A percentile compares a stretch with the other conserved stretches of the same genome.
Evolutionary conservation across 2,888 invertebrate species (phyloP).

Genomic region (Ommatoiulus sabulosus): DNA sequence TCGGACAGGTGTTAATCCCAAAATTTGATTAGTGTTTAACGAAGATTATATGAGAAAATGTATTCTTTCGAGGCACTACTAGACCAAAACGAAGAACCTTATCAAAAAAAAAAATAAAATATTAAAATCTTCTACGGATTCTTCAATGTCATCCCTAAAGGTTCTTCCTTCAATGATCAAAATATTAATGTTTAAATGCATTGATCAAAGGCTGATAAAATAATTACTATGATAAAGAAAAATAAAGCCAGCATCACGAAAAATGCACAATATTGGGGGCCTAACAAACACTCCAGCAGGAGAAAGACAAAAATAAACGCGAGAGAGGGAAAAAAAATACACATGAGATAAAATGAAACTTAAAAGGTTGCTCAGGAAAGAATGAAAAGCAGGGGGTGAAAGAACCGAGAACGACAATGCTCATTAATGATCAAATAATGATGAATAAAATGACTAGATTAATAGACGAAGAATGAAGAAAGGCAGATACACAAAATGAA

Average conservation of each 20-base stretch:
- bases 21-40: too few relatives aligned
- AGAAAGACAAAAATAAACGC: not conserved
- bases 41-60: too few relatives aligned
- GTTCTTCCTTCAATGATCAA: too few relatives aligned
- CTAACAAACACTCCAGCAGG: not conserved
- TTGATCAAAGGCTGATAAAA: not conserved
- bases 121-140: too few relatives aligned
- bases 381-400: not conserved
- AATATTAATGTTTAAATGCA: too few relatives aligned
- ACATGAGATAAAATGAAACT: not conserved
- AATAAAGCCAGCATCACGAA: not conserved
- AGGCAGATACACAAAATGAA: not conserved
- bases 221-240: not conserved
- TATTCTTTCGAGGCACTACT: too few relatives aligned
- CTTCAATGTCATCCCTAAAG: too few relatives aligned
- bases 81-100: too few relatives aligned
- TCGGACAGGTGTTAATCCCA: too few relatives aligned
- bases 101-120: too few relatives aligned
- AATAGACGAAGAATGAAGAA: not conserved
- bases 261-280: not conserved
- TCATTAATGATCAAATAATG: slow-evolving; percentile 21
- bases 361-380: not conserved
- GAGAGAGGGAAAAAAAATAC: not conserved
- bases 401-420: not conserved
- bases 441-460: not conserved